Evolutionary conservation across 2,888 invertebrate genomes (phyloP), one percentile per base, ranked within the genome.

Genomic region (Beris morrisii): DNA sequence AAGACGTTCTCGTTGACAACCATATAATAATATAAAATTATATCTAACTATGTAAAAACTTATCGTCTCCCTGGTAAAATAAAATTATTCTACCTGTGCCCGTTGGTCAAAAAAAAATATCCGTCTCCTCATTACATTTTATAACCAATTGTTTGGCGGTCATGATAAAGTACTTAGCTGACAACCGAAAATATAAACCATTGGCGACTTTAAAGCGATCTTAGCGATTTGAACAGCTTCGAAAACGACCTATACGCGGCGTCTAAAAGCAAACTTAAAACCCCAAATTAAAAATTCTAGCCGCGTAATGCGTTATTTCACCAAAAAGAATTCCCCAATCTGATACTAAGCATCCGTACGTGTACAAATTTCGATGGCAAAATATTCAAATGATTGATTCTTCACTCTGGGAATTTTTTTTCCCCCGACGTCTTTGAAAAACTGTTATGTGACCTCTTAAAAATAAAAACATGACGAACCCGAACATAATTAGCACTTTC

Each of bases 371-470:
- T 61, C 61, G 50, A 61, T 52, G 61, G 38, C 48, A 50, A 61
- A 45, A 61, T 61, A 61, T 61, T 61, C 61, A 61, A 61, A 61
- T 61, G 61, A 61, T 61, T 61, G 61, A 61, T 61, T 61, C 50
- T 38, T 22, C 28, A 38, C 52, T 61, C 50, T 59, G 48, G 58
- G 15, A 59, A 46, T 48, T 48, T 48, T 15, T 4, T 2, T 38
- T 56, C 22, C 22, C 22, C 22, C 22, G 2, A 22, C 1, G 22
- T 43, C 13, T 56, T 38, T 43, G 11, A 15, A 38, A 45, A 56
- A 56, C 43, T 38, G 44, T 57, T 45, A 57, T 44, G 28, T 45
- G 31, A 9, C 43, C 4, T 57, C 50, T 50, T 50, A 38, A 38
- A 38, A 38, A 38, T 1, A 38, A 38, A 38, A 38, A 38, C 5